Conservation (phyloP, 1,140 invertebrate genomes). For the Diabrotica virgifera region DNA sequence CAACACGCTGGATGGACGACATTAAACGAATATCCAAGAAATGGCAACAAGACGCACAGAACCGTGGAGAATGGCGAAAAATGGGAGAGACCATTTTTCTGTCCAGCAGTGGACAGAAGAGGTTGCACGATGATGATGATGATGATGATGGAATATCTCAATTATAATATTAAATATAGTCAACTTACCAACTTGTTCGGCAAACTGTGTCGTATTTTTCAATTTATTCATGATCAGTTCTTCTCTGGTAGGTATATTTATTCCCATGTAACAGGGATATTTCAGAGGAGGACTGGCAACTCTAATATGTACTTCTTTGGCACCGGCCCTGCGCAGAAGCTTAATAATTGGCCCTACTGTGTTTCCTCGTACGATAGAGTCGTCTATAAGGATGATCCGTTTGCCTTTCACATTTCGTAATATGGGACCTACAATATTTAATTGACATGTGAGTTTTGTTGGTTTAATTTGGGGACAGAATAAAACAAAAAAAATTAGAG, state of each 20-base stretch:
- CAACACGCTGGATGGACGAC: too few relatives aligned
- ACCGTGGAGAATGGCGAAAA: too few relatives aligned
- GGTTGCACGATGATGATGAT: too few relatives aligned
- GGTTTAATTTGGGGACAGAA: not conserved
- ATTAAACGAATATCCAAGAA: too few relatives aligned
- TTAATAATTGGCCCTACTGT: constrained; percentile 97
- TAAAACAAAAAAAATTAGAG: not conserved
- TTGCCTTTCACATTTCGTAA: constrained; percentile 87
- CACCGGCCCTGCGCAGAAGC: constrained; percentile 86
- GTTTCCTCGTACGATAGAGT: constrained; percentile 96
- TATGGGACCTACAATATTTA: constrained; percentile 65
- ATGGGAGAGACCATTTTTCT: too few relatives aligned
- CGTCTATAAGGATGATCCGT: constrained; percentile 87
- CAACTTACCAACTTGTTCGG: constrained; percentile 75
- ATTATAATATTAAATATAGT: not conserved
- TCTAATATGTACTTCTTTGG: constrained; percentile 91
- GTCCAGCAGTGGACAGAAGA: too few relatives aligned
- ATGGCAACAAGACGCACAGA: too few relatives aligned
- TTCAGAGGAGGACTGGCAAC: constrained; percentile 94
- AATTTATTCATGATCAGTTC: constrained; percentile 93
- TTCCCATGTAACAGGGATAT: constrained; percentile 98
- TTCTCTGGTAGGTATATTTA: constrained; percentile 94
- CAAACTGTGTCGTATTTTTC: constrained; percentile 68
- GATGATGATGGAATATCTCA: too few relatives aligned
- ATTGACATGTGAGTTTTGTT: not conserved